These are phyloP conservation scores for Distichodus sexfasciatus DNA, from an alignment of 2,797 vertebrate species.

Conservation along the genomic window DNA sequence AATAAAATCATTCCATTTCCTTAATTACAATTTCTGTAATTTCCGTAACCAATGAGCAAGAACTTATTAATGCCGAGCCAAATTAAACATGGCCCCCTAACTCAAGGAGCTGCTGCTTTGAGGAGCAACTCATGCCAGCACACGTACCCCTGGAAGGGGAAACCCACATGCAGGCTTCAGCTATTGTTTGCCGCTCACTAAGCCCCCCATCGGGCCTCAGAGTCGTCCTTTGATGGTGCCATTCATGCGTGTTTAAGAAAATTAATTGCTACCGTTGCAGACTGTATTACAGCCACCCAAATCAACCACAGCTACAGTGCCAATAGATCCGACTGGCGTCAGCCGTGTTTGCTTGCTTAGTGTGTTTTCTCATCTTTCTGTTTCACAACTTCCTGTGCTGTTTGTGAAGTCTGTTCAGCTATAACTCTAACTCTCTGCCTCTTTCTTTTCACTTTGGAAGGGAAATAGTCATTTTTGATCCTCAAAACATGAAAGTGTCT, in stretches of 20 bases:
- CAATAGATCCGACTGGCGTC: constrained; percentile 11
- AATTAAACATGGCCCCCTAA: constrained; percentile 70
- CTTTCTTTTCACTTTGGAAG: no score
- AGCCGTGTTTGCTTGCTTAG: not conserved
- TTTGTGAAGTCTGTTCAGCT: no score
- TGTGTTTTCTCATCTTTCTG: not conserved
- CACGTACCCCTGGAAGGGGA: constrained; percentile 6
- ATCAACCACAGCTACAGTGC: not conserved
- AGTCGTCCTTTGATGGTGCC: not conserved
- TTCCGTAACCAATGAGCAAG: constrained; percentile 78
- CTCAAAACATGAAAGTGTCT: no score
- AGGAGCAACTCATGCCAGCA: constrained; percentile 16
- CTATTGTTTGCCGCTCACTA: constrained; percentile 10
- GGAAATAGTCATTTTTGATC: no score
- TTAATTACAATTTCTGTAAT: constrained; percentile 88
- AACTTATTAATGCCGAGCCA: constrained; percentile 76
- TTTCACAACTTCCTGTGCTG: not conserved
- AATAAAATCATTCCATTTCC: constrained; percentile 84
- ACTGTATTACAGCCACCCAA: not conserved
- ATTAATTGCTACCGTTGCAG: not conserved
- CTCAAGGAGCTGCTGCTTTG: not conserved
- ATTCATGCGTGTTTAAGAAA: constrained; percentile 4
- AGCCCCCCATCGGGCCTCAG: not conserved
- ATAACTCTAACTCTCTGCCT: no score
- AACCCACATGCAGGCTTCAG: constrained; percentile 23